A percentile compares a stretch with the other conserved stretches of the same genome.
Conservation (phyloP, 92 coral and sea anemone genomes). For the Pocillopora grandis region DNA sequence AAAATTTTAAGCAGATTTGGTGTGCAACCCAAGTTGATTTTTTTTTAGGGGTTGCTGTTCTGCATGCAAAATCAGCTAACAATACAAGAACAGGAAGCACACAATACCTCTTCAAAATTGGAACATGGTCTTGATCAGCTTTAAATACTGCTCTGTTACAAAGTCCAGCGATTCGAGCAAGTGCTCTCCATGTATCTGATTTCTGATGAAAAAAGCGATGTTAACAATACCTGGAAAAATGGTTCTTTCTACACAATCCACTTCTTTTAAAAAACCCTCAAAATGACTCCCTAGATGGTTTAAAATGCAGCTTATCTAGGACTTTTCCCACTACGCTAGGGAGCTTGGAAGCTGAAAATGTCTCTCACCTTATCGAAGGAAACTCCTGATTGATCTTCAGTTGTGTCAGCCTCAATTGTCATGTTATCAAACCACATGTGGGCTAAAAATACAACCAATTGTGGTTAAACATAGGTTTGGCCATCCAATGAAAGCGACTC, state of each 20-base stretch:
- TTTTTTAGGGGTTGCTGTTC: too few relatives aligned
- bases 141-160: slow-evolving; percentile 96
- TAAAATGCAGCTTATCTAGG: too few relatives aligned
- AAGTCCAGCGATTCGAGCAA: slow-evolving; percentile 88
- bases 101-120: slow-evolving; percentile 77
- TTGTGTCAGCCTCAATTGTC: slow-evolving; percentile 85
- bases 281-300: too few relatives aligned
- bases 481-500: too few relatives aligned
- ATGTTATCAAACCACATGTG: slow-evolving; percentile 91
- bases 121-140: slow-evolving; percentile 68
- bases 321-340: too few relatives aligned
- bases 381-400: slow-evolving; percentile 85
- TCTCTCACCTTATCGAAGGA: slow-evolving; percentile 65
- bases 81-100: not conserved
- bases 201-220: slow-evolving; percentile 30
- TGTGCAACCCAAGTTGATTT: too few relatives aligned
- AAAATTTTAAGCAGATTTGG: too few relatives aligned
- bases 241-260: too few relatives aligned
- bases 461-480: too few relatives aligned
- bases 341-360: too few relatives aligned
- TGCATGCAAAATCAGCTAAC: too few relatives aligned
- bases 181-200: slow-evolving; percentile 82
- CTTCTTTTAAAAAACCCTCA: too few relatives aligned
- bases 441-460: slow-evolving; percentile 44
- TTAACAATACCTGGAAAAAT: not conserved